These are phyloP conservation scores for Austrofundulus limnaeus DNA, from an alignment of 2,113 vertebrate species.

Conservation along the genomic window DNA sequence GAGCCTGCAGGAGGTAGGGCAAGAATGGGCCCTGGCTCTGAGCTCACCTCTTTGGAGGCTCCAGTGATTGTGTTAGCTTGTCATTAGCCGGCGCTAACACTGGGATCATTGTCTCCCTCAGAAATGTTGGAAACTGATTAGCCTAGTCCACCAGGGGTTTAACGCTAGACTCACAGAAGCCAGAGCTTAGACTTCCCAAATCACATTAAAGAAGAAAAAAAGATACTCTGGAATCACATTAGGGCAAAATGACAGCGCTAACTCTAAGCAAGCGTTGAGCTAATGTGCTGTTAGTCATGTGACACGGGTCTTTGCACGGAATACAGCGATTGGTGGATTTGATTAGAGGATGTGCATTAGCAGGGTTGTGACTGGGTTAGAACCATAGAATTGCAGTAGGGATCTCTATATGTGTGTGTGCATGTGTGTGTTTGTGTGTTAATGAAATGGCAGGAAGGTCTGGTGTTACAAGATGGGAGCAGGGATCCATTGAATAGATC, in stretches of 20 bases:
- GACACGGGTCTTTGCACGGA: conserved; percentile 78
- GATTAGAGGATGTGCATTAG: conserved; percentile 86
- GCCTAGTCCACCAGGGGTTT: conserved; percentile 70
- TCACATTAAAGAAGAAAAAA: conserved; percentile 81
- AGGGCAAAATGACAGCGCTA: conserved; percentile 82
- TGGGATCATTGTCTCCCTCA: conserved; percentile 81
- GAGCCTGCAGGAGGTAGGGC: conserved; percentile 64
- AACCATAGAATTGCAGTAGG: conserved; percentile 65
- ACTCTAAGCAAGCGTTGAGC: conserved; percentile 61
- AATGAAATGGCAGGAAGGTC: conserved; percentile 91
- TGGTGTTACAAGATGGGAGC: conserved; percentile 78
- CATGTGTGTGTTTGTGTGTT: conserved; percentile 58
- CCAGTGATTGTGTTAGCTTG: conserved; percentile 79
- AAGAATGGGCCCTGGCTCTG: conserved; percentile 57
- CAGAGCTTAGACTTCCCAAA: conserved; percentile 71
- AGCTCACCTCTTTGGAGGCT: conserved; percentile 68
- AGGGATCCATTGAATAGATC: conserved; percentile 56
- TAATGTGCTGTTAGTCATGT: conserved; percentile 81
- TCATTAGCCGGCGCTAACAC: conserved; percentile 82
- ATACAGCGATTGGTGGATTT: conserved; percentile 86
- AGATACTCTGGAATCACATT: conserved; percentile 88
- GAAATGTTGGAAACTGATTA: conserved; percentile 84
- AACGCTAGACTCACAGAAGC: conserved; percentile 66
- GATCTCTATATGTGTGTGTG: not conserved
- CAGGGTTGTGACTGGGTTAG: conserved; percentile 86